Conservation (phyloP, 92 coral and sea anemone species). For the Heliopora coerulea region DNA sequence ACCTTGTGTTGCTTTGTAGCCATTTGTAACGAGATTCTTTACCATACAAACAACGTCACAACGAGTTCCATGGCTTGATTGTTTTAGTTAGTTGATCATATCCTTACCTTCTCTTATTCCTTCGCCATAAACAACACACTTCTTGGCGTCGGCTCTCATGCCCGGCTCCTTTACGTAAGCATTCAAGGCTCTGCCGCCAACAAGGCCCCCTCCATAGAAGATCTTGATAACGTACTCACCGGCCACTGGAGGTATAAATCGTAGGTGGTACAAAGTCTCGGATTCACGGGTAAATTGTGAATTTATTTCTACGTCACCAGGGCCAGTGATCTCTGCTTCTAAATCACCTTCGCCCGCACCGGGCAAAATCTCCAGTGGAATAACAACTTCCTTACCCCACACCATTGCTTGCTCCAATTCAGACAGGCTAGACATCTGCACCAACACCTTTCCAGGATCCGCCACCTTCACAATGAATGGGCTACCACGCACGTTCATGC, state of each 20-base stretch:
- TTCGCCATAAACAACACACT: slow-evolving; percentile 68
- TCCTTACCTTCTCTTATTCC: slow-evolving; percentile 79
- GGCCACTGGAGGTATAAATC: slow-evolving; percentile 72
- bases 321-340: slow-evolving; percentile 72
- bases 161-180: slow-evolving; percentile 45
- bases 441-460: slow-evolving; percentile 70
- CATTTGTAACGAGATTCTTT: too few relatives aligned
- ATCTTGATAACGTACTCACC: slow-evolving; percentile 75
- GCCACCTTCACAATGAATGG: slow-evolving; percentile 88
- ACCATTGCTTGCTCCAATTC: slow-evolving; percentile 54
- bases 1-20: too few relatives aligned
- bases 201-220: slow-evolving; percentile 63
- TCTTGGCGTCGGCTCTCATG: slow-evolving; percentile 58
- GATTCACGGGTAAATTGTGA: slow-evolving; percentile 70
- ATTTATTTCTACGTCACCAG: slow-evolving; percentile 70
- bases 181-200: slow-evolving; percentile 74
- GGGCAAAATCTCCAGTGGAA: slow-evolving; percentile 82
- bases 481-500: slow-evolving; percentile 79
- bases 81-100: too few relatives aligned
- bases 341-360: slow-evolving; percentile 94
- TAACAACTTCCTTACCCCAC: slow-evolving; percentile 76
- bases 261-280: slow-evolving; percentile 74
- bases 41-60: too few relatives aligned
- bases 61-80: too few relatives aligned
- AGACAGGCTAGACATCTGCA: slow-evolving; percentile 54